Conservation (phyloP, 2,888 invertebrate species). For the Zygaena filipendulae region DNA sequence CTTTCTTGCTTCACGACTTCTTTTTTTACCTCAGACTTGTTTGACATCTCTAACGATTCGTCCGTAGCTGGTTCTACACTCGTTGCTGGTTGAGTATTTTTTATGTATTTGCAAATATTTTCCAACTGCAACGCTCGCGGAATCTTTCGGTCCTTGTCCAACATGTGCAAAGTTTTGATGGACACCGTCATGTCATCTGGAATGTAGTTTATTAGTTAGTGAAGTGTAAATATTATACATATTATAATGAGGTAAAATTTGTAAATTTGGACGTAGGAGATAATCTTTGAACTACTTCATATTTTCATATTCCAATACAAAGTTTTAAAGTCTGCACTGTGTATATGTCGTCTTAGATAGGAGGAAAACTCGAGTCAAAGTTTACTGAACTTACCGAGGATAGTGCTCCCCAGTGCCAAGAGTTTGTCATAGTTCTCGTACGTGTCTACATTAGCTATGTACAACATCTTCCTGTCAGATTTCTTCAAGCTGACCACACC, state of each 20-base stretch:
- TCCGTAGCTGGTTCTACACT: too few species aligned
- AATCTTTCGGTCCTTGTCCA: conserved; percentile 11
- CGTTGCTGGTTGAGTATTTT: conserved; percentile 3
- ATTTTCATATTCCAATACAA: too few species aligned
- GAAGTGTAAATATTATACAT: too few species aligned
- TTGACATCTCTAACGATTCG: too few species aligned
- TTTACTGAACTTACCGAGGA: conserved; percentile 23
- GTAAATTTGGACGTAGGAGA: too few species aligned
- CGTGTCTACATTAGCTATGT: conserved; percentile 18
- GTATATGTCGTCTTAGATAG: too few species aligned
- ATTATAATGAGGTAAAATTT: too few species aligned
- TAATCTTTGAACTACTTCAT: too few species aligned
- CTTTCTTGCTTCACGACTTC: background rate
- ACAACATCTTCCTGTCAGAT: conserved; percentile 14
- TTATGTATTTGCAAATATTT: too few species aligned
- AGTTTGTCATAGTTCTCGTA: conserved; percentile 25
- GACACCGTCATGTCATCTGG: conserved; percentile 12
- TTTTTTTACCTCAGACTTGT: background rate
- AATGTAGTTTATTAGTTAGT: too few species aligned
- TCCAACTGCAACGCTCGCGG: background rate
- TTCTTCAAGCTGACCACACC: conserved; percentile 24
- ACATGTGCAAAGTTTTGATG: conserved; percentile 19
- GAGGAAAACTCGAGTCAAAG: too few species aligned
- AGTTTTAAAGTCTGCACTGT: too few species aligned
- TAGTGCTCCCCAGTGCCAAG: conserved; percentile 8